Evolutionary conservation across 30 jellyfish, hydroid and myxozoan genomes (phyloP).

Genomic region (Nemopilema nomurai): DNA sequence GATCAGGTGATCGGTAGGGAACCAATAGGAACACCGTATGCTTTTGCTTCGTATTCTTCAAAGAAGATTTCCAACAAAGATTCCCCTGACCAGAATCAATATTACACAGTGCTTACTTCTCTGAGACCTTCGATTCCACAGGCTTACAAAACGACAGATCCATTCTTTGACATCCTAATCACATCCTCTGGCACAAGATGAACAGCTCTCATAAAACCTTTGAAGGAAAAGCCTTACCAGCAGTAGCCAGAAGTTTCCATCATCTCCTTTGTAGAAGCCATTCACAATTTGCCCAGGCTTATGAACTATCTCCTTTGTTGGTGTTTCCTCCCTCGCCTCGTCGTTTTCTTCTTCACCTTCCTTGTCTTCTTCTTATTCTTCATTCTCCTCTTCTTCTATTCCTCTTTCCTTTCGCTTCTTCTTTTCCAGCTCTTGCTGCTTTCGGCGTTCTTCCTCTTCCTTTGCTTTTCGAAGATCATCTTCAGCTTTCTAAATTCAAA

Average conservation of each 20-base stretch:
- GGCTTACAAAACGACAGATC: too few species aligned
- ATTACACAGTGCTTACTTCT: too few species aligned
- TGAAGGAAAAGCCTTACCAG: constrained; percentile 31
- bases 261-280: constrained; percentile 81
- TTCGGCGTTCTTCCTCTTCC: constrained; percentile 61
- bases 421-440: constrained; percentile 54
- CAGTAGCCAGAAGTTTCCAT: constrained; percentile 60
- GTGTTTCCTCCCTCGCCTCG: constrained; percentile 35
- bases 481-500: constrained; percentile 66
- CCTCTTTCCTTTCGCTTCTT: constrained; percentile 58
- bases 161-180: neutral
- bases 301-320: constrained; percentile 34
- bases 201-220: neutral
- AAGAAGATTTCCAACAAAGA: too few species aligned
- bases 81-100: too few species aligned
- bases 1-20: too few species aligned
- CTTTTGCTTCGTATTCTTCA: too few species aligned
- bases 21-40: too few species aligned
- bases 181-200: neutral
- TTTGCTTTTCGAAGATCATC: constrained; percentile 80
- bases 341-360: constrained; percentile 52
- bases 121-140: too few species aligned
- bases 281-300: constrained; percentile 67
- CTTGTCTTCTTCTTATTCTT: constrained; percentile 52
- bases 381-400: constrained; percentile 62